These are phyloP conservation scores for Ptychoptera contaminata DNA, from an alignment of 2,888 invertebrate species.

Conservation along the genomic window DNA sequence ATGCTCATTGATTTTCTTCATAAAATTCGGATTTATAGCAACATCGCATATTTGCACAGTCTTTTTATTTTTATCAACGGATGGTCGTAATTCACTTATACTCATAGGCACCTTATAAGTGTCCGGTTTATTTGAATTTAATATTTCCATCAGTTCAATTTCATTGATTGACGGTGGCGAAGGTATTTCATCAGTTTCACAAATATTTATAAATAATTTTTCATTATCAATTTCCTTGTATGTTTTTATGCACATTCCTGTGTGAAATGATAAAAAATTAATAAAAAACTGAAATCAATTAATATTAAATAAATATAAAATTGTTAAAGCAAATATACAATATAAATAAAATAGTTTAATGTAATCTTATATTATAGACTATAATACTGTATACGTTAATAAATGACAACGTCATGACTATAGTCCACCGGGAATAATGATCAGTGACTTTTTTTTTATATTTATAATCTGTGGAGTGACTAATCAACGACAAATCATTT, in stretches of 20 bases:
- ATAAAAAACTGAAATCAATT: no score
- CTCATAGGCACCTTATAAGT: slow-evolving; percentile 79
- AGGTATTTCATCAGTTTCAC: slow-evolving; percentile 62
- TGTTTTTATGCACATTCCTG: slow-evolving; percentile 69
- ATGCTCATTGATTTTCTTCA: slow-evolving; percentile 54
- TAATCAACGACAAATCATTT: no score
- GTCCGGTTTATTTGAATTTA: slow-evolving; percentile 49
- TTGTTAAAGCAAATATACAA: no score
- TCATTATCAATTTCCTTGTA: slow-evolving; percentile 43
- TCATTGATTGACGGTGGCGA: slow-evolving; percentile 53
- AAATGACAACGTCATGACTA: no score
- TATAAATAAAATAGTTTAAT: no score
- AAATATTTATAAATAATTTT: slow-evolving; percentile 77
- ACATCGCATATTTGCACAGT: slow-evolving; percentile 68
- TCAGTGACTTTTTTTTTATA: no score
- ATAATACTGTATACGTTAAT: no score
- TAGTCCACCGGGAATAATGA: no score
- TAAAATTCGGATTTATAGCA: slow-evolving; percentile 64
- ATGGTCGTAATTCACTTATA: slow-evolving; percentile 64
- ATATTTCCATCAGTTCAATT: slow-evolving; percentile 49
- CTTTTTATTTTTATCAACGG: slow-evolving; percentile 59
- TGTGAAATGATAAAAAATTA: slow-evolving; percentile 10
- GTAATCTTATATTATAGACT: no score
- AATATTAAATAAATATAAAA: no score
- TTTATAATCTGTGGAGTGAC: no score